These are phyloP conservation scores for Ardeotis arabs DNA, from an alignment of 2,113 vertebrate species.

Conservation along the genomic window DNA sequence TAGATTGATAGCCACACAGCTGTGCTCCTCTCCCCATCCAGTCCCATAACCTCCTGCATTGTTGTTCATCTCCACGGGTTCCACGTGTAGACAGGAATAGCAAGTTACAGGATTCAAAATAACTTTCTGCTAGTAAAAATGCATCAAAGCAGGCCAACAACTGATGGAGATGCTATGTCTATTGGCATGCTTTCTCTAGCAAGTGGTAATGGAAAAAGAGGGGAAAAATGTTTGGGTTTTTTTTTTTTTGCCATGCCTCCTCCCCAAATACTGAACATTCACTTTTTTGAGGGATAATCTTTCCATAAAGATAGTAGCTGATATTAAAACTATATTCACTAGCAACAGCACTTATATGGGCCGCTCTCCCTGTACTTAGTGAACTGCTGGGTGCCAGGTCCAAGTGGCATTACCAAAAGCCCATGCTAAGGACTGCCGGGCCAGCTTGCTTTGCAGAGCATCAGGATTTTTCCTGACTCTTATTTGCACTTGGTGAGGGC, in stretches of 20 bases:
- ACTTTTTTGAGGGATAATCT: not conserved
- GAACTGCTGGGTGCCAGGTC: not conserved
- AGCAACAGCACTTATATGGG: not conserved
- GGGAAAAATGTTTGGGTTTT: not conserved
- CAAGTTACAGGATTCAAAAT: not conserved
- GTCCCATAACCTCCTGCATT: not conserved
- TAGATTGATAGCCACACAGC: not conserved
- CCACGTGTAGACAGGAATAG: not conserved
- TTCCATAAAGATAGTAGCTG: not conserved
- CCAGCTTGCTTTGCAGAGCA: not conserved
- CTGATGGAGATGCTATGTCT: not conserved
- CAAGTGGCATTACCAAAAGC: not conserved
- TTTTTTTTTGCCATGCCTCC: no score
- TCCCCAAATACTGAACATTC: not conserved
- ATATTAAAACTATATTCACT: not conserved
- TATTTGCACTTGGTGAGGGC: constrained; percentile 4
- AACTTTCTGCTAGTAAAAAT: not conserved
- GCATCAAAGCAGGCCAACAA: not conserved
- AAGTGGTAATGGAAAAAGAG: not conserved
- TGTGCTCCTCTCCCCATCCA: not conserved
- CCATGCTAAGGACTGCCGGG: not conserved
- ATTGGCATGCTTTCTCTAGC: not conserved
- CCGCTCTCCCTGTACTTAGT: not conserved
- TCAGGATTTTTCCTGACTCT: not conserved
- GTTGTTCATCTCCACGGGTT: not conserved